These are phyloP conservation scores for Slavum lentiscoides DNA, from an alignment of 2,888 invertebrate genomes.

Conservation along the genomic window DNA sequence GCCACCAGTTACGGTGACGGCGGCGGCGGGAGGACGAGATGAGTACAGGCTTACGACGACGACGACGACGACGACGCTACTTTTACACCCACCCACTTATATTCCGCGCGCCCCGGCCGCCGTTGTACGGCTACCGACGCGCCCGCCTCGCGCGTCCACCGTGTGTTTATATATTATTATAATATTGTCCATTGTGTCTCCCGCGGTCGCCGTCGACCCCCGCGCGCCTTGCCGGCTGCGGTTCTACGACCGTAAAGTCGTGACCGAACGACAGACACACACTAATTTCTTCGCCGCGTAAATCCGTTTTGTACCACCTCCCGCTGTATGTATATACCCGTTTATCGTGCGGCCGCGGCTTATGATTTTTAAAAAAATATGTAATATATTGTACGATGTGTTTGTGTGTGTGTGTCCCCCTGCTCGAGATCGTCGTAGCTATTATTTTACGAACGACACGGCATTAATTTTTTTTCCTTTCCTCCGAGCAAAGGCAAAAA, in stretches of 20 bases:
- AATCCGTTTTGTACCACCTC: background rate
- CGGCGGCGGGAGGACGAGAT: slow-evolving; percentile 18
- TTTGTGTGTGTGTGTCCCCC: too few species aligned
- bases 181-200: slow-evolving; percentile 32
- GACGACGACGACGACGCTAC: slow-evolving; percentile 15
- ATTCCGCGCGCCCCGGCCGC: slow-evolving; percentile 46
- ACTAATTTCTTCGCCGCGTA: slow-evolving; percentile 31
- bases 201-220: slow-evolving; percentile 13
- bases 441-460: too few species aligned
- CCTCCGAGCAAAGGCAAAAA: background rate
- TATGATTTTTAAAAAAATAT: too few species aligned
- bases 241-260: slow-evolving; percentile 38
- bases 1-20: background rate
- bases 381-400: too few species aligned
- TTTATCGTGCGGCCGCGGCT: too few species aligned
- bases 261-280: slow-evolving; percentile 32
- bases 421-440: too few species aligned
- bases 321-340: too few species aligned
- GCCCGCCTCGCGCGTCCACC: slow-evolving; percentile 14
- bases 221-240: background rate
- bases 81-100: slow-evolving; percentile 43
- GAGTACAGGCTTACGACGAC: slow-evolving; percentile 2
- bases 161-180: too few species aligned
- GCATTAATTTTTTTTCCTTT: too few species aligned
- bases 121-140: slow-evolving; percentile 27